Evolutionary conservation across 2,113 vertebrate species (phyloP).

Genomic region (Trogon melanurus): DNA sequence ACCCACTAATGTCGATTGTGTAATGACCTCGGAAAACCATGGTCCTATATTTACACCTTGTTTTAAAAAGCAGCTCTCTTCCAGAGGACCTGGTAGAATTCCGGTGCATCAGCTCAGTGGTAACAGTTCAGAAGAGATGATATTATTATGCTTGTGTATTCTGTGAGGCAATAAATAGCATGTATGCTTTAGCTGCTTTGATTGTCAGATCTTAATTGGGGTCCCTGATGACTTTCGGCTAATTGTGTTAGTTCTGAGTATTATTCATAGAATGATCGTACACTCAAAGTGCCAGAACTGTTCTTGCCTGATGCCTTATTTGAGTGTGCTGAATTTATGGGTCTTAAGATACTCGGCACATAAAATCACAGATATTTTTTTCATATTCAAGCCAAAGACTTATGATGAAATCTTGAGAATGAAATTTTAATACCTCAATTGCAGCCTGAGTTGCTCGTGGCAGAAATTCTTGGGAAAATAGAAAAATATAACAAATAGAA

Average conservation of each 20-base stretch:
- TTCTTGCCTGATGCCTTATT: not conserved
- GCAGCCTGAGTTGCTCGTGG: not conserved
- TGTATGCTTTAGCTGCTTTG: not conserved
- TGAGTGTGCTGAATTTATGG: not conserved
- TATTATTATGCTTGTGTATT: not conserved
- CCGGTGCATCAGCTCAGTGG: not conserved
- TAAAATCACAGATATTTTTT: not conserved
- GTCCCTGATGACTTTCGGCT: not conserved
- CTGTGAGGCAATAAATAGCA: not conserved
- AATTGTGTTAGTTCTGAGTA: not conserved
- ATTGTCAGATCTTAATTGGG: not conserved
- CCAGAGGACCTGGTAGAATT: not conserved
- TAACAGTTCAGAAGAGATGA: not conserved
- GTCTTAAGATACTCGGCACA: not conserved
- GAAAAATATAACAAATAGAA: not conserved
- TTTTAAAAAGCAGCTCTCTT: not conserved
- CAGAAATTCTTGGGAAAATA: not conserved
- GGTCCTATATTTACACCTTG: not conserved
- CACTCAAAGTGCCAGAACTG: not conserved
- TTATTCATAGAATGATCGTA: not conserved
- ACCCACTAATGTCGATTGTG: not conserved
- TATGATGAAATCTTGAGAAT: not conserved
- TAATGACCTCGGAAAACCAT: not conserved
- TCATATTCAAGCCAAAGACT: not conserved
- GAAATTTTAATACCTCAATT: constrained; percentile 31